Conservation (phyloP, 92 coral and sea anemone genomes). For the Ricordea florida region DNA sequence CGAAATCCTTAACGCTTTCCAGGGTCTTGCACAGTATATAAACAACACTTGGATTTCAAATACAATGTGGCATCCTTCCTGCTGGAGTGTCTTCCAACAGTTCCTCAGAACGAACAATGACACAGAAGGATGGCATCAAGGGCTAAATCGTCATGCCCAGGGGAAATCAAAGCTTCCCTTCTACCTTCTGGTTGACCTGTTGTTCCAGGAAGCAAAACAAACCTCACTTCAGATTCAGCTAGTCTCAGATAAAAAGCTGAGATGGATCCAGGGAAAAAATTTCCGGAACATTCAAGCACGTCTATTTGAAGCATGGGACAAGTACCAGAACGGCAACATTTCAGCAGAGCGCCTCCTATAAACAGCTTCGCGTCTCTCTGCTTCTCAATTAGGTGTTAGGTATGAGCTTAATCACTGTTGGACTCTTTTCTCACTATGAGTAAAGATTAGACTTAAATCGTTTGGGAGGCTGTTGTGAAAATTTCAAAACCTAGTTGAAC, state of each 20-base stretch:
- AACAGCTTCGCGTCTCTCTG: background rate
- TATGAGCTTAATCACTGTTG: too few relatives aligned
- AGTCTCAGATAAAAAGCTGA: constrained; percentile 23
- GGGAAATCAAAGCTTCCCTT: constrained; percentile 34
- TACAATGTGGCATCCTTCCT: constrained; percentile 19
- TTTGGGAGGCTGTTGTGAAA: too few relatives aligned
- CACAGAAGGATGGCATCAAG: constrained; percentile 32
- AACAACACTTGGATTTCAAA: constrained; percentile 22
- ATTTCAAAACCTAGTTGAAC: too few relatives aligned
- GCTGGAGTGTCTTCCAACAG: constrained; percentile 21
- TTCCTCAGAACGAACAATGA: constrained; percentile 36
- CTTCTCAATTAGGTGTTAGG: background rate
- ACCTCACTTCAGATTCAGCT: constrained; percentile 30
- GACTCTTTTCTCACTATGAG: too few relatives aligned
- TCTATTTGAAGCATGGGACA: background rate
- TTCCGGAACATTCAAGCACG: constrained; percentile 14
- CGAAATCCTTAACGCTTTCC: constrained; percentile 22
- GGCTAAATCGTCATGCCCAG: constrained; percentile 24
- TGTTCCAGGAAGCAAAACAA: constrained; percentile 24
- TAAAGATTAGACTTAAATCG: too few relatives aligned
- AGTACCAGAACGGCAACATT: background rate
- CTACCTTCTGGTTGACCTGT: constrained; percentile 23
- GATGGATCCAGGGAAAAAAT: constrained; percentile 10
- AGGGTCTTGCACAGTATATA: constrained; percentile 21
- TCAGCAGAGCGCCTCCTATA: background rate